Conservation (phyloP, 1,140 invertebrate species). For the Matsumurasca onukii region DNA sequence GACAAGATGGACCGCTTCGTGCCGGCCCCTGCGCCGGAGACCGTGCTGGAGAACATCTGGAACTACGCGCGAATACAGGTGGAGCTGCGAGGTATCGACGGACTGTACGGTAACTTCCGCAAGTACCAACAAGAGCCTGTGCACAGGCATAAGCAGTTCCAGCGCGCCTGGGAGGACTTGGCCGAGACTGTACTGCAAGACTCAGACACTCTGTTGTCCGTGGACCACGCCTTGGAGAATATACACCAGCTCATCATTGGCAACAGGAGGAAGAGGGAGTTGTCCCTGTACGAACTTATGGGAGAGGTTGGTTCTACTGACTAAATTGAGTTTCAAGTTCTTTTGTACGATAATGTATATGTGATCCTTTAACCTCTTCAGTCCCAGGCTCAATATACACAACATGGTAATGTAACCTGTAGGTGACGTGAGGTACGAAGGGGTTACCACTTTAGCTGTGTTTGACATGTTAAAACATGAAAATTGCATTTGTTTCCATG, state of each 20-base stretch:
- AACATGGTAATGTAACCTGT: too few relatives aligned
- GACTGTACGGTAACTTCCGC: conserved; percentile 59
- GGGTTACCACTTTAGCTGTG: too few relatives aligned
- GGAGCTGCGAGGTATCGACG: conserved; percentile 56
- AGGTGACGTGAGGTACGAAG: too few relatives aligned
- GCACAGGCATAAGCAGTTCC: conserved; percentile 48
- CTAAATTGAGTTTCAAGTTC: neutral
- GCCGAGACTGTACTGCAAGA: conserved; percentile 61
- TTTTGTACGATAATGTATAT: too few relatives aligned
- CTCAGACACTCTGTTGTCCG: conserved; percentile 49
- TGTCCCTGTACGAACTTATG: neutral
- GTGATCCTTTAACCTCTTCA: too few relatives aligned
- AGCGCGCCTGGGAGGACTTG: conserved; percentile 60
- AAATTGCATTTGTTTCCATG: too few relatives aligned
- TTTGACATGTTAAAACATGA: too few relatives aligned
- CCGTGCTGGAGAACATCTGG: conserved; percentile 52
- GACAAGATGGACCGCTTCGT: conserved; percentile 48
- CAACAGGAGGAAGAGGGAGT: neutral
- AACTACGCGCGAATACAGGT: conserved; percentile 54
- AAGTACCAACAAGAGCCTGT: conserved; percentile 53
- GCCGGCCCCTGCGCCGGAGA: conserved; percentile 37
- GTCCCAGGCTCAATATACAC: too few relatives aligned
- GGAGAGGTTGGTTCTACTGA: neutral
- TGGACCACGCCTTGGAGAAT: conserved; percentile 51
- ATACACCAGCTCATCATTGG: conserved; percentile 55